These are phyloP conservation scores for Sporophila hypoxantha DNA, from an alignment of 2,113 vertebrate species.

Conservation along the genomic window DNA sequence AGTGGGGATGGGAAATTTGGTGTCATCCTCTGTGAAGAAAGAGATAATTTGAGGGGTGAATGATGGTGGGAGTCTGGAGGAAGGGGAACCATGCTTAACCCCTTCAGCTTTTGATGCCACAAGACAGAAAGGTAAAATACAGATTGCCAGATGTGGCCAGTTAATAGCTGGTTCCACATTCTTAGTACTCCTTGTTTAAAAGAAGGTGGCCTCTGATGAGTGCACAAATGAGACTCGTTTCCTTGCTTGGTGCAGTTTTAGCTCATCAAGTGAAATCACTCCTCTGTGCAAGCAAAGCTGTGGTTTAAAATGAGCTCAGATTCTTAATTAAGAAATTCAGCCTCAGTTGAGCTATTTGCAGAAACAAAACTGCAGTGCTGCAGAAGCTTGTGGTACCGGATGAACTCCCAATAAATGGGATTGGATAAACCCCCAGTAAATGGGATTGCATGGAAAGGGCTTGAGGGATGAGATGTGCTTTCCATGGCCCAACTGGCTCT, in stretches of 20 bases:
- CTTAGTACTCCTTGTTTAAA: background rate
- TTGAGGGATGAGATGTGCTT: background rate
- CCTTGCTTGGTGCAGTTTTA: background rate
- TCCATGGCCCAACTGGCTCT: background rate
- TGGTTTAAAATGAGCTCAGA: slow-evolving; percentile 18
- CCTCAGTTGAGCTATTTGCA: background rate
- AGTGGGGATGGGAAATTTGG: background rate
- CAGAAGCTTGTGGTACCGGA: background rate
- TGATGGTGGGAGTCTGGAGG: background rate
- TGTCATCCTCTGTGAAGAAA: background rate
- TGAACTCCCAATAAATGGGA: background rate
- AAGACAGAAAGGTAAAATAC: background rate
- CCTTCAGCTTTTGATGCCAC: background rate
- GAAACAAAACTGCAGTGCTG: background rate
- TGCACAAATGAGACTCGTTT: background rate
- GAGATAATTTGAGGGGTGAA: background rate
- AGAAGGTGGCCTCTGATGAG: background rate
- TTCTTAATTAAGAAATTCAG: slow-evolving; percentile 32
- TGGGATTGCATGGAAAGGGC: background rate
- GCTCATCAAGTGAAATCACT: background rate
- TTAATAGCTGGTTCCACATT: background rate
- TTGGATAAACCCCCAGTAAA: background rate
- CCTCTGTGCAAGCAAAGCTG: background rate
- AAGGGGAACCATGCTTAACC: background rate
- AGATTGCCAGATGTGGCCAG: background rate